A percentile compares a stretch with the other conserved stretches of the same genome.
These are phyloP conservation scores for Ganaspis brasiliensis DNA, from an alignment of 2,888 invertebrate species.

Conservation along the genomic window DNA sequence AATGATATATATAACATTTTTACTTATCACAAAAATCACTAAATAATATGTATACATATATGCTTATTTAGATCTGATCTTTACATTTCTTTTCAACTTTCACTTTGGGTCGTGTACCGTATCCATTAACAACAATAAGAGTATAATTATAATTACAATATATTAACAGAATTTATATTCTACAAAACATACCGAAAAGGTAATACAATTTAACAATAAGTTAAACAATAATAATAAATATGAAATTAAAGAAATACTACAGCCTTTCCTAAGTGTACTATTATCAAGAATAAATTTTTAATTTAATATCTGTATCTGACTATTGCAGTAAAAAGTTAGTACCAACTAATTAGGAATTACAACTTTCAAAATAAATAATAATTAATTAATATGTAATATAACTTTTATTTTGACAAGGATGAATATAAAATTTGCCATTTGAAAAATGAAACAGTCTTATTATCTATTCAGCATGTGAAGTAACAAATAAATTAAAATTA, in stretches of 20 bases:
- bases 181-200: slow-evolving; percentile 25
- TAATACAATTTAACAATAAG: slow-evolving; percentile 39
- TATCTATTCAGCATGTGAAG: background rate
- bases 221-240: slow-evolving; percentile 59
- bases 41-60: background rate
- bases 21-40: background rate
- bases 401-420: no score
- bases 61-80: background rate
- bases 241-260: slow-evolving; percentile 50
- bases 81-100: background rate
- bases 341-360: background rate
- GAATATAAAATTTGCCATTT: no score
- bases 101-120: background rate
- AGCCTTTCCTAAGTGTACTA: slow-evolving; percentile 26
- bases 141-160: slow-evolving; percentile 13
- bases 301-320: background rate
- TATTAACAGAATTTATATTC: slow-evolving; percentile 34
- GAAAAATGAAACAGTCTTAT: background rate
- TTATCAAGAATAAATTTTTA: background rate
- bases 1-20: no score
- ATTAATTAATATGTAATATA: no score
- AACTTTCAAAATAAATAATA: background rate
- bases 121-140: slow-evolving; percentile 6
- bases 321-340: background rate
- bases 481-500: slow-evolving; percentile 4